Conservation (phyloP, 2,888 invertebrate genomes). For the Tridacna crocea region DNA sequence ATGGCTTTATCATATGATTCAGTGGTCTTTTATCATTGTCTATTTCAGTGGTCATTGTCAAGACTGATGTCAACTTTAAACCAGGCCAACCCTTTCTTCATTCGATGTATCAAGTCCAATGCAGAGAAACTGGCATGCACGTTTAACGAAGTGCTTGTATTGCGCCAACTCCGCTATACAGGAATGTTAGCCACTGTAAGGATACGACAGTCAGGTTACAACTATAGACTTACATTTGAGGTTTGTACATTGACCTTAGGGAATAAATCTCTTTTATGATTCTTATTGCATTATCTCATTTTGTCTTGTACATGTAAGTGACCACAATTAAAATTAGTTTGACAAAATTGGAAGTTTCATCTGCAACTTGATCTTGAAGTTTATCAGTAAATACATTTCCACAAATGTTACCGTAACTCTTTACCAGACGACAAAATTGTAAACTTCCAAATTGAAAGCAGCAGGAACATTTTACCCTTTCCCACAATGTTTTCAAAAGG, state of each 20-base stretch:
- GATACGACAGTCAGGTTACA: conserved; percentile 97
- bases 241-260: conserved; percentile 66
- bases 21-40: too few species aligned
- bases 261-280: background rate
- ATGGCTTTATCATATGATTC: too few species aligned
- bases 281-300: background rate
- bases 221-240: conserved; percentile 95
- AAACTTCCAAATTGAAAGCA: too few species aligned
- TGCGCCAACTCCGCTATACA: conserved; percentile 95
- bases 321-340: too few species aligned
- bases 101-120: conserved; percentile 97
- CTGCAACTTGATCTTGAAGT: too few species aligned
- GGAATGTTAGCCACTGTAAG: conserved; percentile 98
- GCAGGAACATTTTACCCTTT: too few species aligned
- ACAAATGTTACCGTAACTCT: too few species aligned
- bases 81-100: conserved; percentile 93
- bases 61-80: conserved; percentile 97
- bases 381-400: too few species aligned
- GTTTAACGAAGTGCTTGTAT: conserved; percentile 96
- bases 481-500: too few species aligned
- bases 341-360: too few species aligned
- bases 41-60: conserved; percentile 92
- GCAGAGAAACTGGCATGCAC: conserved; percentile 94
- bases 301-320: background rate
- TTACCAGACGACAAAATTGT: too few species aligned